Evolutionary conservation across 2,888 invertebrate species (phyloP).

Genomic region (Lapara coniferarum): DNA sequence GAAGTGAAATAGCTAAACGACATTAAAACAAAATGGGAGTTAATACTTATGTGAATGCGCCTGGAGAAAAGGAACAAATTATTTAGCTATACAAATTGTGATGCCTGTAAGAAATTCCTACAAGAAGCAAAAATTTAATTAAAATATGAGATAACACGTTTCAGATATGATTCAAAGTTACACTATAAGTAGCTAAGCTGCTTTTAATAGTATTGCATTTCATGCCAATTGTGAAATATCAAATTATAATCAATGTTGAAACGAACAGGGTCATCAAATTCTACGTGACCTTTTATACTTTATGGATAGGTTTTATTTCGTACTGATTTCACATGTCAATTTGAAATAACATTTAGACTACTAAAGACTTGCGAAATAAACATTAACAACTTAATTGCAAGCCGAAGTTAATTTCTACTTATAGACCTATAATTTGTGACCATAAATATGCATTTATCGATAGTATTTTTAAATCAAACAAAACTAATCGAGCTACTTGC

Average conservation of each 20-base stretch:
- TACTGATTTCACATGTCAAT: slow-evolving; percentile 10
- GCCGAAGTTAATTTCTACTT: background rate
- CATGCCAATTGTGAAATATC: background rate
- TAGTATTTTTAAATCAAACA: slow-evolving; percentile 8
- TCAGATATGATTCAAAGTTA: too few relatives aligned
- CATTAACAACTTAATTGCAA: slow-evolving; percentile 16
- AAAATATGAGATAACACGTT: too few relatives aligned
- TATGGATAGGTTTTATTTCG: background rate
- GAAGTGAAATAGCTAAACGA: too few relatives aligned
- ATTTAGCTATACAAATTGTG: too few relatives aligned
- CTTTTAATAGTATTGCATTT: background rate
- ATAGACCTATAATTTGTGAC: slow-evolving; percentile 6
- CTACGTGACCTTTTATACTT: background rate
- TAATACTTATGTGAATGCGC: too few relatives aligned
- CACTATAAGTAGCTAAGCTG: too few relatives aligned
- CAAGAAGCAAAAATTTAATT: too few relatives aligned
- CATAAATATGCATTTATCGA: slow-evolving; percentile 9
- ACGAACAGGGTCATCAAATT: background rate
- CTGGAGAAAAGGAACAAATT: too few relatives aligned
- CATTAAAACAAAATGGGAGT: too few relatives aligned
- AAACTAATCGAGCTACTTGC: slow-evolving; percentile 6
- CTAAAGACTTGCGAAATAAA: slow-evolving; percentile 2
- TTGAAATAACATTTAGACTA: slow-evolving; percentile 11
- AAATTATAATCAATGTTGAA: too few relatives aligned
- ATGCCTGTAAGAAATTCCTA: too few relatives aligned